These are phyloP conservation scores for Lepidocyrtoides sp. DNA, from an alignment of 2,888 invertebrate species.

Conservation along the genomic window DNA sequence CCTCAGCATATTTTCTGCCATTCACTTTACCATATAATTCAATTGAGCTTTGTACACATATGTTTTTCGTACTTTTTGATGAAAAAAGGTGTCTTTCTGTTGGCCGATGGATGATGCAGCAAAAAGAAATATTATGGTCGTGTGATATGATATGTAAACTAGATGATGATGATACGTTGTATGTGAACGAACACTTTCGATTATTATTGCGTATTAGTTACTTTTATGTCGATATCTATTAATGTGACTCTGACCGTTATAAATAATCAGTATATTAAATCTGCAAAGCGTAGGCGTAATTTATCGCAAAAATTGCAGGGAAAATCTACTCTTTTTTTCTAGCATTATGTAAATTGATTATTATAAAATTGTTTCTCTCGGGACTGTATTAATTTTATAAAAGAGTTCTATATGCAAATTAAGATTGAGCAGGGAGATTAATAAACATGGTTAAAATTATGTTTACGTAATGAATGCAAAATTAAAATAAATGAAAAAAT, in stretches of 20 bases:
- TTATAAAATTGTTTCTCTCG: slow-evolving; percentile 9
- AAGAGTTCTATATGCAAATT: too few species aligned
- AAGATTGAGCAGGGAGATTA: too few species aligned
- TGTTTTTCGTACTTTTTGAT: too few species aligned
- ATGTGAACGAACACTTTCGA: slow-evolving; percentile 17
- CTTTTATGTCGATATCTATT: background rate
- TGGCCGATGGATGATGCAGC: background rate
- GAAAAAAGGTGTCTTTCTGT: background rate
- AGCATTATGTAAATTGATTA: slow-evolving; percentile 7
- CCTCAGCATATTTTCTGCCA: too few species aligned
- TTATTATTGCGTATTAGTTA: background rate
- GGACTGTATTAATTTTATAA: too few species aligned
- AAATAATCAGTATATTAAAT: background rate
- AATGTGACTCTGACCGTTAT: background rate
- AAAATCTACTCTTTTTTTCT: background rate
- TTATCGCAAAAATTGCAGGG: slow-evolving; percentile 22
- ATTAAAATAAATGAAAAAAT: too few species aligned
- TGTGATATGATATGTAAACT: slow-evolving; percentile 38
- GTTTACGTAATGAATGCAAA: too few species aligned
- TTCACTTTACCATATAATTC: slow-evolving; percentile 1
- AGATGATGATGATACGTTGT: background rate
- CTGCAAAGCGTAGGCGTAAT: background rate
- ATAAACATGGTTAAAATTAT: too few species aligned
- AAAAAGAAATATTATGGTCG: background rate
- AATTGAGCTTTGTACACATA: background rate